Percentiles rank a stretch among this genome's conserved stretches.
Conservation (phyloP, 2,113 vertebrate genomes). For the Dicentrarchus labrax region DNA sequence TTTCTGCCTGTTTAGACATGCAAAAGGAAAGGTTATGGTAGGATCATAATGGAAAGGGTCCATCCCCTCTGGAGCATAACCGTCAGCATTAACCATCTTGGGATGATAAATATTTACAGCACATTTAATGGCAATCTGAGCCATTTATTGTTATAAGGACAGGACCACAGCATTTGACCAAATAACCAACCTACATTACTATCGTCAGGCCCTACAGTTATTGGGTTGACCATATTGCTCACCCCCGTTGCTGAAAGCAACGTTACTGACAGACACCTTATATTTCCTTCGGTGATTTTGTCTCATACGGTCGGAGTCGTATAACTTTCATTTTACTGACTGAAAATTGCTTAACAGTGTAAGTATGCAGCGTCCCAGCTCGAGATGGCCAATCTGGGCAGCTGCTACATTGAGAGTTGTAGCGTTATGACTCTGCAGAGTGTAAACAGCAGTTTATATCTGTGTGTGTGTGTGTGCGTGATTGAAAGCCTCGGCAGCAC, state of each 20-base stretch:
- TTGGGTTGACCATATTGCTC: conserved; percentile 7
- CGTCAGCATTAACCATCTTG: background rate
- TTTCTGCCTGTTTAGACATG: too few species aligned
- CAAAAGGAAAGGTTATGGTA: background rate
- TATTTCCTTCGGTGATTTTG: conserved; percentile 40
- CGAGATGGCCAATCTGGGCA: conserved; percentile 70
- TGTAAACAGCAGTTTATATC: conserved; percentile 60
- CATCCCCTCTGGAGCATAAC: background rate
- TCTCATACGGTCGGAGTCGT: conserved; percentile 32
- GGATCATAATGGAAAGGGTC: background rate
- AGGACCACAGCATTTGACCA: background rate
- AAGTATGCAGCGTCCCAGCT: conserved; percentile 54
- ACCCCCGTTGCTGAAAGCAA: conserved; percentile 29
- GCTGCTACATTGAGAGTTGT: conserved; percentile 65
- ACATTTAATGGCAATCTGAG: background rate
- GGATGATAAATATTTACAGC: background rate
- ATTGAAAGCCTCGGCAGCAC: conserved; percentile 69
- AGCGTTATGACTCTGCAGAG: conserved; percentile 64
- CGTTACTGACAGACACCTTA: conserved; percentile 32
- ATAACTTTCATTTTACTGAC: conserved; percentile 71
- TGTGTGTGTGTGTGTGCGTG: conserved; percentile 42
- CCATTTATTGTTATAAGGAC: background rate
- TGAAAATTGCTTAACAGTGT: conserved; percentile 72
- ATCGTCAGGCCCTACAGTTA: background rate
- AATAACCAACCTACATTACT: background rate